Base-by-base conservation (phyloP, 2,888 invertebrate species). In the Idaea dimidiata region DNA sequence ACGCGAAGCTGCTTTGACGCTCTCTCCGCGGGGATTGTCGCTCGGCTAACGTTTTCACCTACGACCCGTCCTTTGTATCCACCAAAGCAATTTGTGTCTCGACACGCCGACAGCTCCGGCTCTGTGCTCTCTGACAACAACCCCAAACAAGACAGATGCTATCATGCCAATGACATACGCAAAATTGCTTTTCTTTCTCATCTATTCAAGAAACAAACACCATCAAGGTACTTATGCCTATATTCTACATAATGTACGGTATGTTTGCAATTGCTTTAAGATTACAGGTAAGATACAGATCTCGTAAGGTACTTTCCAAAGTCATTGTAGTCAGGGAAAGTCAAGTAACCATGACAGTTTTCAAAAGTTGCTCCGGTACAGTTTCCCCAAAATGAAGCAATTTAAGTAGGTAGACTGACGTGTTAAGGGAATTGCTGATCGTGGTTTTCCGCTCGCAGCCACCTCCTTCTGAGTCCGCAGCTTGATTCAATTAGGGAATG, bases 1-100 rank as follows among this genome's bases (percentile, higher is more conserved):
- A 89, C 43, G 85, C 84, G 80, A 78, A 80, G 83, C 83, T 84
- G 83, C 84, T 83, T 80, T 80, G 80, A 66, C 78, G 78, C 86
- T 88, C 87, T 89, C 89, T 91, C 90, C 88, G 87, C 86, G 80
- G 89, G 90, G 89, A 91, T 90, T 89, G 88, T 89, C 91, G 87
- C 88, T 84, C 82, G 83, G 78, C 88, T 88, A 89, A 88, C 86
- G 83, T 85, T 85, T 86, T 86, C 91, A 87, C 89, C 88, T 88
- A 85, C 87, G 81, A 83, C 83, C 82, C 81, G 81, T 79, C 80
- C 80, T 83, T 74, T 78, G 73, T 77, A 74, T 68, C 75, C 74
- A 77, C 75, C 73, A 70, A 79, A 77, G 72, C 78, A 72, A 77
- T 82, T 76, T 79, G 78, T 75, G 74, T 72, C 74, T 70, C 70